phyloP scores from a whole-genome alignment of 2,797 vertebrate genomes.

The Chaetophractus vellerosus region DNA sequence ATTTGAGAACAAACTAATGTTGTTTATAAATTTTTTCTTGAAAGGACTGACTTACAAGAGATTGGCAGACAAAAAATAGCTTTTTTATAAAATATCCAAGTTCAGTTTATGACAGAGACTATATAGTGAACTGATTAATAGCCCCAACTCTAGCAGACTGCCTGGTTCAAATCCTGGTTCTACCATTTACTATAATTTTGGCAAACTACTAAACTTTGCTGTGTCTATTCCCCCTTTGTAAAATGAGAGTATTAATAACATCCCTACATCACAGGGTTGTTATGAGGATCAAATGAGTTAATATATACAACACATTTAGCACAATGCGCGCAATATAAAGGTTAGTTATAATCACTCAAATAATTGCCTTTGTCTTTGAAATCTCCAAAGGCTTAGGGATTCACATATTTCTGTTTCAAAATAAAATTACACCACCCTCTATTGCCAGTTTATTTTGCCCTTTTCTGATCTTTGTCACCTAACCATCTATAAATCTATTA shows the following conservation, averaged over 20 bases:
- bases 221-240: not conserved
- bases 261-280: not conserved
- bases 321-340: not conserved
- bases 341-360: not conserved
- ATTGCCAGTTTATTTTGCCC: not conserved
- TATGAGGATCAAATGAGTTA: not conserved
- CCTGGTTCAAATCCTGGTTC: not conserved
- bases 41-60: slow-evolving; percentile 1
- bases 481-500: rapidly evolving
- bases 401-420: not conserved
- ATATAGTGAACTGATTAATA: not conserved
- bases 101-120: not conserved
- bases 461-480: not conserved
- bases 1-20: not conserved
- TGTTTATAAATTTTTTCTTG: not conserved
- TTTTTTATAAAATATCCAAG: not conserved
- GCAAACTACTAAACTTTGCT: not conserved
- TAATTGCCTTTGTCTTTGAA: not conserved
- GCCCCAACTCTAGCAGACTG: not conserved
- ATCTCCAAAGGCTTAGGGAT: not conserved
- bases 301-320: not conserved
- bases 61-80: not conserved
- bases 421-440: not conserved
- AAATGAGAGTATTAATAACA: not conserved
- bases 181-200: not conserved